Evolutionary conservation across 2,113 vertebrate genomes (phyloP), one percentile per base, ranked within the genome.

Genomic region (Motacilla alba): DNA sequence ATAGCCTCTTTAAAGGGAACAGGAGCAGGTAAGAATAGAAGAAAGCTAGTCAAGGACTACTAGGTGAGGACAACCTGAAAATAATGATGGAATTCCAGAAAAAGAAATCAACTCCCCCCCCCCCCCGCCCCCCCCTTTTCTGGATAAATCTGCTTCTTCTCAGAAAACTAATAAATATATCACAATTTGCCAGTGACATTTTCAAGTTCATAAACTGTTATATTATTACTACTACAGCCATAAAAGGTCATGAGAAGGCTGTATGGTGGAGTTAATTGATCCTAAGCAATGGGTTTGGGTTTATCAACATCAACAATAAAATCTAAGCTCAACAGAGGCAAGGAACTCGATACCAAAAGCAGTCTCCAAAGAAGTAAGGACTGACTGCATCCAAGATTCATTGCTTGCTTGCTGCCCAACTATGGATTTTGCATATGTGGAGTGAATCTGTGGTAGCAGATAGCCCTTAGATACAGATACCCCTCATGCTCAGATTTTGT

Each of bases 71-170:
- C 10, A 70, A 78, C 6, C 26, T 66, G 47, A 63, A 56, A 81
- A 53, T 3, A 86, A 70, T 43, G 59, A 72, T 7, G 41, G 24
- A 81, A 83, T 83, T 80, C 15, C 27, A 83, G 30, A 59, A 83
- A 47, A 27, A 27, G 37, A 10, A 70, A 23, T 52, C 17, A 88
- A 77, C 80, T 50, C 0, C 0, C 1, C 2, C 15, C 47, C 15
- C 12, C 1, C 1, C 15, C 47, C 15, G 10, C 1, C 1, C 1
- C 2, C 15, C 47, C 15, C 12, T 21, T 21, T 81, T 70, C 60
- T 33, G 8, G 59, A 47, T 17, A 72, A 68, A 52, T 9, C 24
- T 47, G 13, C 37, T 83, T 3, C 59, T 68, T 70, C 56, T 74
- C 22, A 89, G n/a, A 81, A 88, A 81, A 86, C 6, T 69, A 70